These are phyloP conservation scores for Trichonephila inaurata DNA, from an alignment of 1,140 invertebrate species.

Conservation along the genomic window DNA sequence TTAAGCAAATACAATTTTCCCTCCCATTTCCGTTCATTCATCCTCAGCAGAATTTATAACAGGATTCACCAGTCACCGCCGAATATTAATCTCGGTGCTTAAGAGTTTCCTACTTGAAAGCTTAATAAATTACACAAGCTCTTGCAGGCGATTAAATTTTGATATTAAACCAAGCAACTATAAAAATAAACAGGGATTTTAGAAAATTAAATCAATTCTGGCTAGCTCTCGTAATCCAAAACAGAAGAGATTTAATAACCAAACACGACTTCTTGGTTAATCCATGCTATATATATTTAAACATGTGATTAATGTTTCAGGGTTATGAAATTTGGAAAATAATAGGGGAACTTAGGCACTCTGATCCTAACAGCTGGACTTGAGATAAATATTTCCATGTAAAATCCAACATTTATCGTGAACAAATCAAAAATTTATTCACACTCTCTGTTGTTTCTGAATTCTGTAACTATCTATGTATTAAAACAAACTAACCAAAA, in stretches of 20 bases:
- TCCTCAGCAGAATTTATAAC: no score
- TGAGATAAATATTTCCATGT: background rate
- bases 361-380: background rate
- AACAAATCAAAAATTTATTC: no score
- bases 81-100: background rate
- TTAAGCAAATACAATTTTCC: no score
- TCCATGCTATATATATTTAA: slow-evolving; percentile 17
- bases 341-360: background rate
- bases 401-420: no score
- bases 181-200: slow-evolving; percentile 23
- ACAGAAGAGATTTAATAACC: slow-evolving; percentile 19
- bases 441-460: no score
- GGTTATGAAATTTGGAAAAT: background rate
- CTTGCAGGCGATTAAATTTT: slow-evolving; percentile 7
- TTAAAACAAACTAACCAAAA: no score
- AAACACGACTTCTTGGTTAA: slow-evolving; percentile 25
- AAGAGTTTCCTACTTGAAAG: slow-evolving; percentile 3
- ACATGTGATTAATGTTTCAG: background rate
- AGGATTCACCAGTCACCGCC: background rate
- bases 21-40: no score
- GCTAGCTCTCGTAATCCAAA: background rate
- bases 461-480: no score
- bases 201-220: slow-evolving; percentile 30
- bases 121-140: background rate
- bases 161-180: background rate